A percentile compares a stretch with the other conserved stretches of the same genome.
phyloP scores from a whole-genome alignment of 2,888 invertebrate genomes.

The Acrobasis repandana region DNA sequence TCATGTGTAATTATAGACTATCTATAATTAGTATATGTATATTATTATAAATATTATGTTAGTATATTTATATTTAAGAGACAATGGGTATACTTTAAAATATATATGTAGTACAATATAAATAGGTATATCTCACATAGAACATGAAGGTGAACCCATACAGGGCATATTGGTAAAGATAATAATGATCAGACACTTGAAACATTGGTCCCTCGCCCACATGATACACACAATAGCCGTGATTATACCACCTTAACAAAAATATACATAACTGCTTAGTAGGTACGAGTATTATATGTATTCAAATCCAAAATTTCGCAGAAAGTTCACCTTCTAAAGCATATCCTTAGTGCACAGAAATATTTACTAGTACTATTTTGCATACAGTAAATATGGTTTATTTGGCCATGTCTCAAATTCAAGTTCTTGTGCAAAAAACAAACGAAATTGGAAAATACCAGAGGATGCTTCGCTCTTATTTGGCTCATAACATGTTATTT shows the following conservation, averaged over 20 bases:
- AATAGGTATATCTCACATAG: neutral
- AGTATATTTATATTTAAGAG: no score
- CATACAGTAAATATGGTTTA: neutral
- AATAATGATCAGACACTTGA: neutral
- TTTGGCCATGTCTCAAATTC: neutral
- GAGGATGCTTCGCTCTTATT: no score
- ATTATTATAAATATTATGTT: no score
- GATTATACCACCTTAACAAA: neutral
- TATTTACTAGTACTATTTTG: neutral
- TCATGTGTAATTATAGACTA: no score
- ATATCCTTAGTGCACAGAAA: no score
- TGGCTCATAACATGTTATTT: neutral
- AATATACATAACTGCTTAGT: neutral
- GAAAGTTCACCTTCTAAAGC: no score
- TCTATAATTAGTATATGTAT: no score
- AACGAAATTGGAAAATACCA: no score
- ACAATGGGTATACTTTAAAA: no score
- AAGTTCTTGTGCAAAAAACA: neutral
- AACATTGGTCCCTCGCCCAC: slow-evolving; percentile 1
- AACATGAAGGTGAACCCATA: slow-evolving; percentile 34
- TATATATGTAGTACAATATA: neutral
- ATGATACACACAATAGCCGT: neutral
- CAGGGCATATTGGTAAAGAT: slow-evolving; percentile 31
- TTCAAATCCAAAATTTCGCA: no score
- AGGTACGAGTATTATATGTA: no score